Percentiles rank a stretch among this genome's conserved stretches.
Evolutionary conservation across 2,888 invertebrate genomes (phyloP).

Genomic region (Myathropa florea): DNA sequence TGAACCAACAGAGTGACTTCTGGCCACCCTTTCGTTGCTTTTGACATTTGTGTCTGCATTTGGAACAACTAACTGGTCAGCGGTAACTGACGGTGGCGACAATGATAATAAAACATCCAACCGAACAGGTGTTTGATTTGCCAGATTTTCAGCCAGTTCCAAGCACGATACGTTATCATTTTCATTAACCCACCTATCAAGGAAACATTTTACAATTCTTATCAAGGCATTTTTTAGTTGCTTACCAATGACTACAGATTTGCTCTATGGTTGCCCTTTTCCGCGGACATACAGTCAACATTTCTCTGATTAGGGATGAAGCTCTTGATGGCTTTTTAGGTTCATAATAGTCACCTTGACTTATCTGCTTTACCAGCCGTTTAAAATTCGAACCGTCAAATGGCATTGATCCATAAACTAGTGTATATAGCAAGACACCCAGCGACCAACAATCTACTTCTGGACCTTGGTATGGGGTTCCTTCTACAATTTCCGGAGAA

Average conservation of each 20-base stretch:
- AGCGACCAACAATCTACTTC: conserved; percentile 98
- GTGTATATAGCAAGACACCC: conserved; percentile 97
- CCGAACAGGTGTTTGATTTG: conserved; percentile 94
- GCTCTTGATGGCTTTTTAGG: conserved; percentile 97
- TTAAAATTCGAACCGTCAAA: conserved; percentile 99
- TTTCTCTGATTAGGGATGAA: conserved; percentile 94
- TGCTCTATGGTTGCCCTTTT: conserved; percentile 95
- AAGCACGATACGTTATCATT: conserved; percentile 91
- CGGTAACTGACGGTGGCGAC: conserved; percentile 89
- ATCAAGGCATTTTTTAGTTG: conserved; percentile 54
- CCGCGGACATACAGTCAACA: conserved; percentile 95
- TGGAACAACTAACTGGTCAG: conserved; percentile 87
- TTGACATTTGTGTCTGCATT: conserved; percentile 80
- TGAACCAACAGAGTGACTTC: conserved; percentile 87
- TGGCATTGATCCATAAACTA: conserved; percentile 99
- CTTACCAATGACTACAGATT: conserved; percentile 94
- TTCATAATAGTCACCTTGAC: conserved; percentile 98
- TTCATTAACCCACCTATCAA: conserved; percentile 91
- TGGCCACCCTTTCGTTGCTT: conserved; percentile 83
- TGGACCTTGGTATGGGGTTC: conserved; percentile 97
- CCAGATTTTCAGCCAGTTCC: conserved; percentile 92
- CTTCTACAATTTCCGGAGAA: conserved; percentile 98
- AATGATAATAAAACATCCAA: conserved; percentile 92
- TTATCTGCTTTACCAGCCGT: conserved; percentile 97
- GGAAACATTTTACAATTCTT: not conserved